Evolutionary conservation across 2,888 invertebrate genomes (phyloP).

Genomic region (Sphaerophoria taeniata): DNA sequence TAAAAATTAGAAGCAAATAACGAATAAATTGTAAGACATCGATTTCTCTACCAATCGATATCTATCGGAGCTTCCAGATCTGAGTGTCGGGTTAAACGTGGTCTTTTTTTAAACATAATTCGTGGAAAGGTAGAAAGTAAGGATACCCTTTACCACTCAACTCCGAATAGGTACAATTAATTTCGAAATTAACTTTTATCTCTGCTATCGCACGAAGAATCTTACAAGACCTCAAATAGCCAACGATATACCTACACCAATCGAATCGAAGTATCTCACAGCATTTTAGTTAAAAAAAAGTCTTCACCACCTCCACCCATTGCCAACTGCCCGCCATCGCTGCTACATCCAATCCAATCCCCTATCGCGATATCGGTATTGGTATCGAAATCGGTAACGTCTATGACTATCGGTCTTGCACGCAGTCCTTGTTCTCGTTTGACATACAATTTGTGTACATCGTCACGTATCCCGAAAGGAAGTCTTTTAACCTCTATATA

Average conservation of each 20-base stretch:
- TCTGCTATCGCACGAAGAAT: conserved; percentile 67
- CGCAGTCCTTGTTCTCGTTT: conserved; percentile 71
- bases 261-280: conserved; percentile 55
- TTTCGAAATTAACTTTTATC: conserved; percentile 73
- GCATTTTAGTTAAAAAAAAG: conserved; percentile 32
- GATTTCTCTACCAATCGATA: conserved; percentile 63
- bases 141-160: conserved; percentile 28
- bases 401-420: conserved; percentile 68
- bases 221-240: conserved; percentile 66
- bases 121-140: conserved; percentile 40
- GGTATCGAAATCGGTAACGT: conserved; percentile 39
- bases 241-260: conserved; percentile 49
- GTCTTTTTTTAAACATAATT: not conserved
- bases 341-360: not conserved
- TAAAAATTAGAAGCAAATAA: not conserved
- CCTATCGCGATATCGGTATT: not conserved
- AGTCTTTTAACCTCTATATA: conserved; percentile 69
- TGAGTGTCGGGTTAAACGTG: conserved; percentile 12
- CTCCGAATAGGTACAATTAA: conserved; percentile 59
- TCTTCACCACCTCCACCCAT: conserved; percentile 39
- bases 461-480: conserved; percentile 69
- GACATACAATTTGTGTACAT: conserved; percentile 71
- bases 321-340: not conserved
- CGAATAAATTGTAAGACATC: conserved; percentile 43
- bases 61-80: conserved; percentile 57